Base-by-base conservation (phyloP, 2,113 vertebrate species). In the Neolamprologus variostigma region DNA sequence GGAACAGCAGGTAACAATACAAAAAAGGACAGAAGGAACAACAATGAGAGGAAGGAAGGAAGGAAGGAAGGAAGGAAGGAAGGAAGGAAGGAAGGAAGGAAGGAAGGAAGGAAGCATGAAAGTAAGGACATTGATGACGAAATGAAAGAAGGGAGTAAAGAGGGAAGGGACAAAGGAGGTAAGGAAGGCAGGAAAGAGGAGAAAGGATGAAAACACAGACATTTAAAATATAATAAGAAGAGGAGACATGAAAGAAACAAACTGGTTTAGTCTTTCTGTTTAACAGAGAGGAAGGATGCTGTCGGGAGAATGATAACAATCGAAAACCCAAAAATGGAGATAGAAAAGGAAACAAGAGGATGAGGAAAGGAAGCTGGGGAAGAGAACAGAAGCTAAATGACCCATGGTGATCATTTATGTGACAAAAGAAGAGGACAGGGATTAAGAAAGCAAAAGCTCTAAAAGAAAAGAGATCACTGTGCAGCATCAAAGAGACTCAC, bases 361-460 rank as follows among this genome's bases (percentile, higher is more conserved):
- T 10, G 19, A 66, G 28, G 12, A 50, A 51, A n/a, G 40, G 54
- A 61, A 61, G 17, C 9, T 28, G 14, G 35, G 5, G 59, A 50
- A 59, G 83, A 50, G 42, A 47, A 61, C 53, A n/a, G n/a, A 37
- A 47, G 26, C 19, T 57, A 85, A 92, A 87, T 31, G 59, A 55
- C 54, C 57, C 54, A 10, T 53, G 35, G 21, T 71, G 63, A 85
- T 82, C 40, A 84, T 76, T 91, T 86, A 17, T 40, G 59, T 19
- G 10, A 88, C 45, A 89, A 87, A 86, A 83, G 87, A 83, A 86
- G 31, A 82, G 59, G 76, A 93, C 31, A 47, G 51, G 59, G 86
- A 90, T 93, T 90, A 91, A 66, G 76, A 45, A 55, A 79, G 19
- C 14, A 90, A 90, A 90, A 31, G 61, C 40, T n/a, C 35, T 2